Evolutionary conservation across 2,797 vertebrate species (phyloP).

Genomic region (Platalea minor): DNA sequence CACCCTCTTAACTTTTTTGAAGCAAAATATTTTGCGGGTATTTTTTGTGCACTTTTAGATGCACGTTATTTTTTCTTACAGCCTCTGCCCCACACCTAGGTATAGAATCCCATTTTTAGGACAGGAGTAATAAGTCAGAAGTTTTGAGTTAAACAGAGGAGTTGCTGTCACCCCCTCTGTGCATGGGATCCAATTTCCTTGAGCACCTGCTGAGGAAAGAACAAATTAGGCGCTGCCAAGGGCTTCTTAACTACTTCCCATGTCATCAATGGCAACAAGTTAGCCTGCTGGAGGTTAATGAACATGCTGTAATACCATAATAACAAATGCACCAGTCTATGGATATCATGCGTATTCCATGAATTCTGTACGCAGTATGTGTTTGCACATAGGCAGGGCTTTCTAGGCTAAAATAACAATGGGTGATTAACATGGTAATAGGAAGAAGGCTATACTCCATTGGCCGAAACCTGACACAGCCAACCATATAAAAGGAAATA

Average conservation of each 20-base stretch:
- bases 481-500: constrained; percentile 18
- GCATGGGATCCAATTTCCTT: constrained; percentile 49
- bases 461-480: constrained; percentile 12
- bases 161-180: background rate
- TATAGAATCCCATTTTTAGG: background rate
- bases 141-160: constrained; percentile 26
- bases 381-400: background rate
- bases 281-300: constrained; percentile 58
- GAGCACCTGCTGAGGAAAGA: constrained; percentile 46
- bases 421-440: constrained; percentile 25
- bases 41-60: background rate
- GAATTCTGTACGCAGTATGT: background rate
- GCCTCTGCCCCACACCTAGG: background rate
- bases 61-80: background rate
- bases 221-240: constrained; percentile 56
- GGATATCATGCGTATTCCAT: background rate
- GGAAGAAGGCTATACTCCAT: background rate
- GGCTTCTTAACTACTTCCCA: constrained; percentile 52
- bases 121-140: constrained; percentile 21
- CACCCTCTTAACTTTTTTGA: background rate
- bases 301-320: constrained; percentile 14
- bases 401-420: constrained; percentile 21
- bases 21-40: background rate
- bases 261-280: constrained; percentile 58
- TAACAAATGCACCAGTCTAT: background rate